These are phyloP conservation scores for Synanthedon tipuliformis DNA, from an alignment of 2,888 invertebrate genomes.

Conservation along the genomic window DNA sequence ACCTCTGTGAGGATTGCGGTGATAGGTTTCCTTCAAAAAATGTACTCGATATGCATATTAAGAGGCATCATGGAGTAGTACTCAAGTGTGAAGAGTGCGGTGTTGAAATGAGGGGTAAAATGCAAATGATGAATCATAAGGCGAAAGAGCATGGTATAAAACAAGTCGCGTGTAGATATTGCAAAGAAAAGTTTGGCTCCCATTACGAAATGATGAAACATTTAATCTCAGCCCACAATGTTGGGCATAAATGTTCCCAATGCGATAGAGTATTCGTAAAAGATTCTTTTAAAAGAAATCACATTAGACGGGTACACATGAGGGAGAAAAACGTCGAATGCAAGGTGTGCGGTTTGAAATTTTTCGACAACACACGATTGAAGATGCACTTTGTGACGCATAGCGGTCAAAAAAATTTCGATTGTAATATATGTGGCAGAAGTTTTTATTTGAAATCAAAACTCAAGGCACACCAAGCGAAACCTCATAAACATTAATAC, in stretches of 20 bases:
- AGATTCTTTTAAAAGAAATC: constrained; percentile 27
- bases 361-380: constrained; percentile 27
- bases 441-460: constrained; percentile 67
- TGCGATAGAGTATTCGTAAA: constrained; percentile 29
- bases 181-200: constrained; percentile 23
- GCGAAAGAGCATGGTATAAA: constrained; percentile 23
- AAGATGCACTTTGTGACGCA: constrained; percentile 54
- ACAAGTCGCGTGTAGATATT: constrained; percentile 20
- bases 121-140: constrained; percentile 18
- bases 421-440: constrained; percentile 65
- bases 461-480: constrained; percentile 46
- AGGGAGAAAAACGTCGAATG: constrained; percentile 33
- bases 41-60: constrained; percentile 17
- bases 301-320: constrained; percentile 28
- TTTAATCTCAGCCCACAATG: constrained; percentile 19
- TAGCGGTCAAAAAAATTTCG: constrained; percentile 49
- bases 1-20: constrained; percentile 22
- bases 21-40: constrained; percentile 16
- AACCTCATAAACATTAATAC: no score
- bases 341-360: constrained; percentile 27
- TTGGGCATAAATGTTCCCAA: constrained; percentile 24
- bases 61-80: constrained; percentile 13
- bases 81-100: constrained; percentile 22
- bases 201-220: constrained; percentile 23
- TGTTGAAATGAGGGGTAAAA: constrained; percentile 16